Evolutionary conservation across 2,888 invertebrate species (phyloP).

Genomic region (Brachyptera putata): DNA sequence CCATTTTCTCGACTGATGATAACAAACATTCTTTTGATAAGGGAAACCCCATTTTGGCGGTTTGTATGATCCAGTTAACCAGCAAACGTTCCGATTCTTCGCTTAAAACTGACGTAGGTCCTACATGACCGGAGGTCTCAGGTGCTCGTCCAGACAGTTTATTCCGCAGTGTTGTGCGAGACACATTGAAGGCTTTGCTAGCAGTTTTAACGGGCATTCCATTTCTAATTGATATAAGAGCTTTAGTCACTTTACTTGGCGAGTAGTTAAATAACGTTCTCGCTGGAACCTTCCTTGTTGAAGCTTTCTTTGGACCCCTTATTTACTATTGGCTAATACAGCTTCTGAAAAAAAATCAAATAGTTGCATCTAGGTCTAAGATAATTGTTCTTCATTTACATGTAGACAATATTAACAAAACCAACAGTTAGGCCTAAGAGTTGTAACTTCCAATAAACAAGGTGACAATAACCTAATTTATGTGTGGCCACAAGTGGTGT

Average conservation of each 20-base stretch:
- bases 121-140: conserved; percentile 29
- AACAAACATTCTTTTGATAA: conserved; percentile 31
- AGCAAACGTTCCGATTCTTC: conserved; percentile 30
- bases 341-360: no score
- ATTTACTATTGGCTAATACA: no score
- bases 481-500: no score
- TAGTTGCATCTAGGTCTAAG: no score
- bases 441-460: no score
- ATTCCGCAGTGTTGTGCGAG: conserved; percentile 22
- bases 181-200: conserved; percentile 20
- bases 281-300: no score
- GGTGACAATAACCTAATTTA: no score
- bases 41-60: conserved; percentile 34
- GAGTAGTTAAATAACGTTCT: neutral
- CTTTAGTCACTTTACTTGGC: neutral
- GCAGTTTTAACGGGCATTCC: conserved; percentile 23
- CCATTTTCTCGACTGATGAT: conserved; percentile 33
- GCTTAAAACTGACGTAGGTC: conserved; percentile 31
- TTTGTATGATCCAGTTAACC: conserved; percentile 32
- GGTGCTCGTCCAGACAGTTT: conserved; percentile 20
- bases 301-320: no score
- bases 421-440: no score
- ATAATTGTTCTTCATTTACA: no score
- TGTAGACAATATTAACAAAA: no score
- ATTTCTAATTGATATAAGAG: neutral